Percentiles rank a stretch among this genome's conserved stretches.
Conservation (phyloP, 2,113 vertebrate genomes). For the Butorides virescens region DNA sequence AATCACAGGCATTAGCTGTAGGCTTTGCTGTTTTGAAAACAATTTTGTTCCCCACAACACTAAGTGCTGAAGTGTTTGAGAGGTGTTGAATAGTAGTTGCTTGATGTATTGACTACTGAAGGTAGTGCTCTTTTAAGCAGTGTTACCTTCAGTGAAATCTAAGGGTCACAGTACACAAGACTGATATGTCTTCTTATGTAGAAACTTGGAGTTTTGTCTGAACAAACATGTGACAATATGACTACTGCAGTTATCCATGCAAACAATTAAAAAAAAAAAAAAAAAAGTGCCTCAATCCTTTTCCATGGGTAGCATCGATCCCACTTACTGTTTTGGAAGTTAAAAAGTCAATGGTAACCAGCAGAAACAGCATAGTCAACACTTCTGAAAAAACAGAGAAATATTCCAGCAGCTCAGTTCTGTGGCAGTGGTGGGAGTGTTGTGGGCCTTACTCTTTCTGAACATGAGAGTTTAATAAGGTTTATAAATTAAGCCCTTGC, state of each 20-base stretch:
- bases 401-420: not conserved
- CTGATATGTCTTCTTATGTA: not conserved
- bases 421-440: not conserved
- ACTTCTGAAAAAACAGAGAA: not conserved
- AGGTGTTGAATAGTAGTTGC: not conserved
- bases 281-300: not conserved
- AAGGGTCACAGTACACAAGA: not conserved
- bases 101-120: not conserved
- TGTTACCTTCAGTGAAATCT: not conserved
- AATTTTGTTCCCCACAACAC: not conserved
- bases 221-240: not conserved
- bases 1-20: not conserved
- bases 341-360: not conserved
- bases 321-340: not conserved
- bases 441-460: not conserved
- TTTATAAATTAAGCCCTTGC: not conserved
- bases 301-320: not conserved
- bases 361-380: not conserved
- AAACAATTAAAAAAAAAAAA: not conserved
- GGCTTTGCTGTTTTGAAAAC: not conserved
- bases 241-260: not conserved
- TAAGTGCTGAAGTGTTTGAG: not conserved
- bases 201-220: not conserved
- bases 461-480: not conserved
- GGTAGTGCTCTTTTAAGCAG: not conserved